Evolutionary conservation across 1,140 invertebrate genomes (phyloP).

Genomic region (Drosophila sechellia): DNA sequence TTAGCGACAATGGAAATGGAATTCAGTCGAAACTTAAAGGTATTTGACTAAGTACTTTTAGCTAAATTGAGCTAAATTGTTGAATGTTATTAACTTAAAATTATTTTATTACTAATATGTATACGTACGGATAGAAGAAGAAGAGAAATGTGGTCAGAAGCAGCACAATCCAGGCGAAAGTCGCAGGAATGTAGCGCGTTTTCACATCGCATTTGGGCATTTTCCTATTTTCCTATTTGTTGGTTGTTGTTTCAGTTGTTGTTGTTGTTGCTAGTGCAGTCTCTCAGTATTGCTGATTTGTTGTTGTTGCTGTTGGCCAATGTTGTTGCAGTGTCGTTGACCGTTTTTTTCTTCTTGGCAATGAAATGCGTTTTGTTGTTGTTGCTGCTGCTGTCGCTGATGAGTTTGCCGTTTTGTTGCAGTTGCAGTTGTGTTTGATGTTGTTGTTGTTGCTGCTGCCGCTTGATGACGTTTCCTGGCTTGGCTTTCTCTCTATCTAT

Average conservation of each 20-base stretch:
- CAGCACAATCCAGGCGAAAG: conserved; percentile 97
- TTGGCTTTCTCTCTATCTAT: conserved; percentile 38
- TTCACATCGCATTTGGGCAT: conserved; percentile 97
- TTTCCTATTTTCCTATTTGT: conserved; percentile 83
- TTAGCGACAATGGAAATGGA: conserved; percentile 8
- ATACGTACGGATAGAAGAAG: conserved; percentile 98
- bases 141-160: conserved; percentile 95
- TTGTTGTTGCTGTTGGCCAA: conserved; percentile 38
- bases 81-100: too few relatives aligned
- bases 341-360: conserved; percentile 49
- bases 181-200: conserved; percentile 97
- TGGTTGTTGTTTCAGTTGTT: conserved; percentile 6
- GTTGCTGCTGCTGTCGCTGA: conserved; percentile 24
- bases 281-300: conserved; percentile 35
- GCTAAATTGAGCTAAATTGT: too few relatives aligned
- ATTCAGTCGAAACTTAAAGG: conserved; percentile 3
- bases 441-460: conserved; percentile 20
- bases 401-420: conserved; percentile 3
- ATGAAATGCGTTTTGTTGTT: conserved; percentile 56
- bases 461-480: conserved; percentile 48
- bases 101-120: too few relatives aligned
- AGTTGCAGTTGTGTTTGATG: conserved; percentile 27
- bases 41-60: neutral
- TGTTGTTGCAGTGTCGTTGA: conserved; percentile 55
- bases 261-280: conserved; percentile 86